Evolutionary conservation across 1,140 invertebrate genomes (phyloP).

Genomic region (Cotesia typhae): DNA sequence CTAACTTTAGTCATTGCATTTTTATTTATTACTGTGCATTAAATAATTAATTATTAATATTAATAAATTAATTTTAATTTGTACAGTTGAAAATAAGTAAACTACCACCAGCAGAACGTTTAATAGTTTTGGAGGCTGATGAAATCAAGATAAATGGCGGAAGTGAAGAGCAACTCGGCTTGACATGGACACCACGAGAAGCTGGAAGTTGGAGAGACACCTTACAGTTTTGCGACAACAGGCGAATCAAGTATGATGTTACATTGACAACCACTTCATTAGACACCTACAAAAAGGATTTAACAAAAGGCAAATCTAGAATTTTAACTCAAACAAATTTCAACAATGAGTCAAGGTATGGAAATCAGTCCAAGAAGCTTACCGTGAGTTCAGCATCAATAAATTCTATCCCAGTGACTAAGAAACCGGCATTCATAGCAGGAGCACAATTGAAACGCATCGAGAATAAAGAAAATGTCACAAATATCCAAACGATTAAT

Average conservation of each 20-base stretch:
- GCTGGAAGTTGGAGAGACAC: conserved; percentile 70
- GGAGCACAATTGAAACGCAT: neutral
- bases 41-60: neutral
- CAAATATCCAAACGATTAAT: conserved; percentile 17
- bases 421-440: too few relatives aligned
- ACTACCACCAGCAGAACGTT: conserved; percentile 67
- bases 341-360: conserved; percentile 12
- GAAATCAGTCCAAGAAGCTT: conserved; percentile 4
- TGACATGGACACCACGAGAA: conserved; percentile 71
- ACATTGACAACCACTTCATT: conserved; percentile 63
- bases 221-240: conserved; percentile 71
- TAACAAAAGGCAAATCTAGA: conserved; percentile 48
- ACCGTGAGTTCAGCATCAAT: neutral
- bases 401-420: too few relatives aligned
- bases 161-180: conserved; percentile 63
- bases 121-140: conserved; percentile 66
- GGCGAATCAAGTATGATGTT: conserved; percentile 74
- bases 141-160: conserved; percentile 63
- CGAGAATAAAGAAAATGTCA: conserved; percentile 38
- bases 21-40: too few relatives aligned
- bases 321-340: conserved; percentile 37
- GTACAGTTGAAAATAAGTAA: conserved; percentile 72
- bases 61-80: conserved; percentile 16
- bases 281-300: conserved; percentile 35
- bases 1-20: too few relatives aligned